Evolutionary conservation across 2,888 invertebrate species (phyloP), one percentile per base, ranked within the genome.

Genomic region (Eubasilissa splendida): DNA sequence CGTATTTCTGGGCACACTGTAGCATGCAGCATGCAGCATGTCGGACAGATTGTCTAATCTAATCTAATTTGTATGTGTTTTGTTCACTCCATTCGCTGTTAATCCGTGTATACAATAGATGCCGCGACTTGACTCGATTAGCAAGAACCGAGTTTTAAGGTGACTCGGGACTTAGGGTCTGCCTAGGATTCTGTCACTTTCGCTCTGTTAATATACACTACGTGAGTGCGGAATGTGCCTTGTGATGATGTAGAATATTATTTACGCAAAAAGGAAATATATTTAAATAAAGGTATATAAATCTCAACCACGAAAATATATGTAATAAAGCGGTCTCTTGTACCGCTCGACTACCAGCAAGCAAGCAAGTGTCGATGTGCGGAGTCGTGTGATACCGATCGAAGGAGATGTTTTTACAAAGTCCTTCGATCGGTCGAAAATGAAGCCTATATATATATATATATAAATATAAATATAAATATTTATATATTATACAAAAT

Each of bases 191-290:
- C 42, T 68, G 68, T 68, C 59, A 70, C 70, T 77, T 77, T 31
- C 22, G 56, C 70, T 42, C 42, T 42, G 50, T 42, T 10, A 52
- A 52, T 68, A 2, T 42, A 68, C 42, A 68, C 14, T n/a, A 68
- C 63, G 63, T 59, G 50, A 73, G 90, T 90, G 89, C 89, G 91
- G 90, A 90, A 90, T 91, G 91, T 91, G 91, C 91, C 90, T 91
- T 91, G 90, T 90, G 89, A 88, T 88, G 88, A 89, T 86, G 76
- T 74, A 81, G 60, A 63, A 65, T 81, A 80, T 89, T 89, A 88
- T 89, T 90, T 88, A 89, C 90, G 89, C 89, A 90, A 90, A 90
- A 90, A 52, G 50, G 54, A 52, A 22, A 74, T 73, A 73, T 79
- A 79, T 79, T 73, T 79, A 73, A 52, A 54, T 60, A 59, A 54